Evolutionary conservation across 2,888 invertebrate species (phyloP), one percentile per base, ranked within the genome.

Genomic region (Boloria selene): DNA sequence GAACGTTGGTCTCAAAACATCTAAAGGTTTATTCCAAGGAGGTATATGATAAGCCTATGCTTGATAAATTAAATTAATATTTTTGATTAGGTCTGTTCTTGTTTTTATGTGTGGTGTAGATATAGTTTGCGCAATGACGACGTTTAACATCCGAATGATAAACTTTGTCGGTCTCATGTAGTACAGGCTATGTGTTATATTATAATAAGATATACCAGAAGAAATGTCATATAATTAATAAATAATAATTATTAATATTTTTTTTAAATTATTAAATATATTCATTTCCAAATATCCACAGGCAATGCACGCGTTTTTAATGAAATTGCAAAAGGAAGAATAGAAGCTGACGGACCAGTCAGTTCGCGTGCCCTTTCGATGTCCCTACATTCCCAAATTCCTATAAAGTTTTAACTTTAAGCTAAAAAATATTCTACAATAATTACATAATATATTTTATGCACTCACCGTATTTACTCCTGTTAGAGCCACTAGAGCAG

Each of bases 61-160:
- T 38, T 38, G 31, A 38, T 38, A 38, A 38, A 38, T 38, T 38
- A 38, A 38, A 38, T 10, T 38, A 55, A 55, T 22, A 7, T 44
- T 3, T 55, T 56, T 16, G 51, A 51, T 61, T 44, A 45, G 47
- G 26, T 52, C 65, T 61, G 65, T 70, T 58, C 63, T 53, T 63
- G 49, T 65, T 63, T 47, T 63, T 54, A 31, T 67, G n/a, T 54
- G 53, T 61, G 55, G 55, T 62, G 65, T 65, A 59, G 52, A 53
- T 60, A 70, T 65, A 70, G 84, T 87, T 90, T 90, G 88, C 88
- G 88, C 89, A 91, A 90, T 81, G 82, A 84, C 86, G 88, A 81
- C 86, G 79, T 79, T 75, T 80, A 82, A 86, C 90, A 90, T 92
- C 90, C 90, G 91, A 90, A 77, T 82, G 90, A 91, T 91, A 91